phyloP scores from a whole-genome alignment of 1,140 invertebrate genomes.

The Nasonia vitripennis region DNA sequence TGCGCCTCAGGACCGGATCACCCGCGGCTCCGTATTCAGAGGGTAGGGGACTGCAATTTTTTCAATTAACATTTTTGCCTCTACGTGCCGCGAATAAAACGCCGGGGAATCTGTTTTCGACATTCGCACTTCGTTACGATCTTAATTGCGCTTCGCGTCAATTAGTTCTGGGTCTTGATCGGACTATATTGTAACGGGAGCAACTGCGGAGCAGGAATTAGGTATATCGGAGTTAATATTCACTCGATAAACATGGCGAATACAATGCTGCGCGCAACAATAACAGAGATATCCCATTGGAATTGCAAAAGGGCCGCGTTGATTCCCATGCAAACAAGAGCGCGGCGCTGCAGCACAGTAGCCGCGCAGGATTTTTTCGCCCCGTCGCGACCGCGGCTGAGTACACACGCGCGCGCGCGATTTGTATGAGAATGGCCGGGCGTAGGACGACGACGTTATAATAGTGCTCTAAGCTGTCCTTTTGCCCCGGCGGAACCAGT shows the following conservation, averaged over 20 bases:
- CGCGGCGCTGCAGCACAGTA: not conserved
- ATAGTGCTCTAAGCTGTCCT: not conserved
- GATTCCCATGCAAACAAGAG: conserved; percentile 55
- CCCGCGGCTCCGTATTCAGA: not conserved
- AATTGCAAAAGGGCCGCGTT: conserved; percentile 59
- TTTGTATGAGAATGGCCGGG: conserved; percentile 31
- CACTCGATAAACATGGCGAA: too few species aligned
- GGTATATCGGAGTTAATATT: too few species aligned
- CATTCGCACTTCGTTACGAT: not conserved
- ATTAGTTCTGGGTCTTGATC: too few species aligned
- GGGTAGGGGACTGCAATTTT: not conserved
- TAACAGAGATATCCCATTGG: conserved; percentile 57
- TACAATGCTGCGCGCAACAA: too few species aligned
- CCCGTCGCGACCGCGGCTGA: too few species aligned
- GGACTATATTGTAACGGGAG: too few species aligned
- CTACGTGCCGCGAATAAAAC: not conserved
- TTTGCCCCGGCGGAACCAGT: not conserved
- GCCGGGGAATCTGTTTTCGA: too few species aligned
- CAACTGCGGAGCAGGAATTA: too few species aligned
- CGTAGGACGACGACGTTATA: conserved; percentile 10
- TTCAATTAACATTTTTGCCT: not conserved
- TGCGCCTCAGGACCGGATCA: not conserved
- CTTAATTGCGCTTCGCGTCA: not conserved
- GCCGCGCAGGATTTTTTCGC: not conserved
- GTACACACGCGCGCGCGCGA: conserved; percentile 15